These are phyloP conservation scores for Eutolmus rufibarbis DNA, from an alignment of 2,888 invertebrate genomes.

Conservation along the genomic window DNA sequence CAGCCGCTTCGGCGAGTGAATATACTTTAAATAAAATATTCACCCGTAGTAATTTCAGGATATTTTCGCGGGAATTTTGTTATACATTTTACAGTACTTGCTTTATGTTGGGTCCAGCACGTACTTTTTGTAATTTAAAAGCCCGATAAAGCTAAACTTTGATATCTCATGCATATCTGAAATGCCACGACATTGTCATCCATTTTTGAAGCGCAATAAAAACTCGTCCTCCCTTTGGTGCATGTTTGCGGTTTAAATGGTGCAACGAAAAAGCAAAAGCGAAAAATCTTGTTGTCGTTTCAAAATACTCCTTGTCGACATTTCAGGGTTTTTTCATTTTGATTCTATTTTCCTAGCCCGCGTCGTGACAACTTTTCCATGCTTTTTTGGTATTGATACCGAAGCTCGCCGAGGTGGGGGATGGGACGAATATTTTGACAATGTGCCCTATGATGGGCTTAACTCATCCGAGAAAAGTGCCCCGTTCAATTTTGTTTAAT, in stretches of 20 bases:
- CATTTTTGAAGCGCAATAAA: neutral
- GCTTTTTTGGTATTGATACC: neutral
- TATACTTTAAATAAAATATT: neutral
- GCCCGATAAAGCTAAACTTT: neutral
- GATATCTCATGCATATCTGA: neutral
- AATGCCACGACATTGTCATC: neutral
- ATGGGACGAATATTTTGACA: neutral
- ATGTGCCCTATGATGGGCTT: neutral
- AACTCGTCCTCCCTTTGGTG: neutral
- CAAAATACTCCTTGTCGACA: neutral
- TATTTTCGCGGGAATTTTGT: neutral
- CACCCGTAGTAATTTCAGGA: neutral
- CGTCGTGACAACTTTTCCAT: neutral
- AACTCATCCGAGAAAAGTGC: neutral
- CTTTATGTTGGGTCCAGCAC: neutral
- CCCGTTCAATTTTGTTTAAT: neutral
- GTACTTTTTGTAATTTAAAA: neutral
- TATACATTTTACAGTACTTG: neutral
- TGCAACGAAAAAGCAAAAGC: neutral
- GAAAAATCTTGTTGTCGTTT: neutral
- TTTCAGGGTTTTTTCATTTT: neutral
- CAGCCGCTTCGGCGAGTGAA: neutral
- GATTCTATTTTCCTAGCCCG: neutral
- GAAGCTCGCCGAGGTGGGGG: neutral
- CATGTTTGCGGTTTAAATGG: neutral